Base-by-base conservation (phyloP, 2,797 vertebrate species). In the Euphonia xanthogaster region DNA sequence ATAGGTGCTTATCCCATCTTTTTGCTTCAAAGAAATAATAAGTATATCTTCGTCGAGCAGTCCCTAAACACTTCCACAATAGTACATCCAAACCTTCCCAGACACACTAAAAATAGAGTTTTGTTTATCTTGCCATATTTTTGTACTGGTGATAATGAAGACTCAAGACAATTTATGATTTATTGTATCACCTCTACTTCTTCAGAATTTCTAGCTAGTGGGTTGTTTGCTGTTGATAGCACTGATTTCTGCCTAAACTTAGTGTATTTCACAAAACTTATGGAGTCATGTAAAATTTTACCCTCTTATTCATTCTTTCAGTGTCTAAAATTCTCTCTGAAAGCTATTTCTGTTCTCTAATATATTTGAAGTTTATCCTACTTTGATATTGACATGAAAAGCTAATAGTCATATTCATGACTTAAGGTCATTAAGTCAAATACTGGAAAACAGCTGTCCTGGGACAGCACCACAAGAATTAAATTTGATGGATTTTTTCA, bases 21-120 rank as follows among this genome's bases (percentile, higher is more conserved):
- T 77, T 7, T 71, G 2, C 20, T 66, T n/a, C 27, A 54, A 62
- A 63, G 19, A 58, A 58, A 22, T 74, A 63, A 33, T 42, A 42
- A 10, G 13, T 61, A 16, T 2, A 6, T 50, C 9, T 48, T 42
- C 60, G 4, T 24, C 58, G 24, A 5, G 57, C 0, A 0, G 1
- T 80, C 70, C 21, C 30, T 57, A 35, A 74, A 37, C 4, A 18
- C 3, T 68, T 79, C 11, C 27, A 54, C 11, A 67, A 13, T 1
- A 68, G 18, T 45, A 30, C 2, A 15, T n/a, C 8, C 5, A n/a
- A 90, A 50, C 1, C 5, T 54, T 27, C 9, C 12, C 30, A 76
- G 25, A 7, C 2, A 18, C 4, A 40, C 2, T 40, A 19, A 60
- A 45, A 55, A 24, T 30, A 16, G 16, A 20, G 2, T 21, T 63